Conservation (phyloP, 2,888 invertebrate species). For the Macrosoma leucophasiata region DNA sequence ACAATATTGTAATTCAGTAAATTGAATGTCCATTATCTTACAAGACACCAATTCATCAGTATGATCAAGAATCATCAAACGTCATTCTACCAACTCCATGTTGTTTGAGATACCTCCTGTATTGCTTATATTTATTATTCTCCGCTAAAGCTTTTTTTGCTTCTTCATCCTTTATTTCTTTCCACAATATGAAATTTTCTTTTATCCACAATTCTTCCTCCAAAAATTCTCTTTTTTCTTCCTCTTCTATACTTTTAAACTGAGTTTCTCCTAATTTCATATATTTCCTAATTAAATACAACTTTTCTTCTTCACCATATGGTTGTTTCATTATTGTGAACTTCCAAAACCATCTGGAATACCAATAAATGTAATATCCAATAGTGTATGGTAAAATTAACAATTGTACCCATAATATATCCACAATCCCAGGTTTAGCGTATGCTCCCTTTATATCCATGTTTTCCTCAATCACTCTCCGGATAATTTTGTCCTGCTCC, state of each 20-base stretch:
- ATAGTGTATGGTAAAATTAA: slow-evolving; percentile 86
- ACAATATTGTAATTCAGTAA: slow-evolving; percentile 22
- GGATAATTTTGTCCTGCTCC: slow-evolving; percentile 87
- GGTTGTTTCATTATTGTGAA: slow-evolving; percentile 84
- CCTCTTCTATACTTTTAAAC: slow-evolving; percentile 83
- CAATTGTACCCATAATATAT: slow-evolving; percentile 90
- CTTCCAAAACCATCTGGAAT: slow-evolving; percentile 87
- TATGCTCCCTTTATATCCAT: slow-evolving; percentile 96
- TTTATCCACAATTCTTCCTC: slow-evolving; percentile 87
- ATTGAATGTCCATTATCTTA: no score
- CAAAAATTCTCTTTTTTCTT: slow-evolving; percentile 83
- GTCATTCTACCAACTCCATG: slow-evolving; percentile 93
- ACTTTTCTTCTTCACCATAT: slow-evolving; percentile 88
- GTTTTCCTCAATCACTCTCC: slow-evolving; percentile 90
- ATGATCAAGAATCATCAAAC: slow-evolving; percentile 86
- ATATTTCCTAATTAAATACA: slow-evolving; percentile 87
- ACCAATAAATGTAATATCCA: slow-evolving; percentile 83
- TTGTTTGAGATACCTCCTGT: slow-evolving; percentile 91
- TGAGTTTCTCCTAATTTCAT: slow-evolving; percentile 84
- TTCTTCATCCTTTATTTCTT: slow-evolving; percentile 87
- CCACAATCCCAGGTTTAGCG: slow-evolving; percentile 85
- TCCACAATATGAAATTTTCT: slow-evolving; percentile 87
- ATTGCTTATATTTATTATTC: slow-evolving; percentile 90
- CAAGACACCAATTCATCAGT: no score
- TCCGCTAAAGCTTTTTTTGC: slow-evolving; percentile 89